Conservation (phyloP, 2,113 vertebrate species). For the Empidonax traillii region DNA sequence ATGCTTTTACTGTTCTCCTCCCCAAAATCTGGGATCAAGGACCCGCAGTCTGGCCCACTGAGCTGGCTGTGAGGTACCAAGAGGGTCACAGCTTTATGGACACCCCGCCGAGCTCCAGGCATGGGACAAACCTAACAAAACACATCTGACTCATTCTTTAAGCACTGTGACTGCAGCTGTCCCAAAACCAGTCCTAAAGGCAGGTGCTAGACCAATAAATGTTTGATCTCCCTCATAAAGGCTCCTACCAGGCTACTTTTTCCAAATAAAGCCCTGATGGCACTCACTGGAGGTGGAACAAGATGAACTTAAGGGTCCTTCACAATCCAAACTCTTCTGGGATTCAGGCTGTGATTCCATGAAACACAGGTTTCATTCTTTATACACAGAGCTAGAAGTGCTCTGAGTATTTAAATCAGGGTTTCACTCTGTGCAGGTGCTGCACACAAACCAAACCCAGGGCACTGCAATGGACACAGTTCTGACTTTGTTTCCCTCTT, state of each 20-base stretch:
- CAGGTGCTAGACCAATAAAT: background rate
- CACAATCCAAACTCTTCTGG: background rate
- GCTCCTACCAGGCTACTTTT: background rate
- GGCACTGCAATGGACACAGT: background rate
- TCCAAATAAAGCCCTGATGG: background rate
- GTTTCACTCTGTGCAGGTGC: background rate
- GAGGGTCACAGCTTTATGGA: background rate
- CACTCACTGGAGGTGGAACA: background rate
- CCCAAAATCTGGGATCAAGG: background rate
- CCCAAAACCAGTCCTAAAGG: background rate
- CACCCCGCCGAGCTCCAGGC: background rate
- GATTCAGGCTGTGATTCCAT: background rate
- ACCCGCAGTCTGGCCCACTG: fast-evolving
- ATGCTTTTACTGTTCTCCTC: background rate
- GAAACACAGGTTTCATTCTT: background rate
- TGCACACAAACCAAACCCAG: background rate
- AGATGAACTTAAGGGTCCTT: background rate
- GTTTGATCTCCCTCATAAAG: background rate
- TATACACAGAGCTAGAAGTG: background rate
- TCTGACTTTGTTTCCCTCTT: background rate
- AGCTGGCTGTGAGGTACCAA: fast-evolving
- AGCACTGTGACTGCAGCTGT: background rate
- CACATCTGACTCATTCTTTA: background rate
- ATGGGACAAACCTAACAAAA: background rate
- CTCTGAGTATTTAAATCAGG: background rate